Conservation (phyloP, 2,797 vertebrate genomes). For the Sebastes oblongus region DNA sequence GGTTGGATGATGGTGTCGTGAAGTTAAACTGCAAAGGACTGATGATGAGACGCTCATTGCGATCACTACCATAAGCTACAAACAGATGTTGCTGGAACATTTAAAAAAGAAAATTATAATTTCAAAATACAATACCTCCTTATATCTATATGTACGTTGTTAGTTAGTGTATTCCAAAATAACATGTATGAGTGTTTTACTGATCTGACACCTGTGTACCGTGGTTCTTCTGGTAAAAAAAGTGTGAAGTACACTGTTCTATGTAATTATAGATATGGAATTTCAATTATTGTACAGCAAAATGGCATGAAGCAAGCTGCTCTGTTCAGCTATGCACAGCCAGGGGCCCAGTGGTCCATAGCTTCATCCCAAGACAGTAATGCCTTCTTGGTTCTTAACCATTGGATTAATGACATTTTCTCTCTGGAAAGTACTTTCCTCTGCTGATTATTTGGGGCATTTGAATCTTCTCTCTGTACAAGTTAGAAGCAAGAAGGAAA, state of each 20-base stretch:
- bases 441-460: conserved; percentile 3
- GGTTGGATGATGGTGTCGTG: not conserved
- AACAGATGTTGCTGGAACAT: not conserved
- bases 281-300: conserved; percentile 62
- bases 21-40: not conserved
- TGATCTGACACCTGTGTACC: not conserved
- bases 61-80: not conserved
- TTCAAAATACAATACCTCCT: not conserved
- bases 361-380: conserved; percentile 42
- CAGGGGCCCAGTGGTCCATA: conserved; percentile 10
- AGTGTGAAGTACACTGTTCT: conserved; percentile 29
- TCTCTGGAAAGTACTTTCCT: conserved; percentile 35
- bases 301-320: conserved; percentile 43
- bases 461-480: conserved; percentile 7
- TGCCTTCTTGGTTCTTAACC: conserved; percentile 50
- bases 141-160: not conserved
- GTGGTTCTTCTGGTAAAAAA: conserved; percentile 11
- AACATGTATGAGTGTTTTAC: not conserved
- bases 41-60: not conserved
- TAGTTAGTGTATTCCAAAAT: not conserved
- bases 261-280: conserved; percentile 63
- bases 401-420: conserved; percentile 42
- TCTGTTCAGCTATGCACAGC: conserved; percentile 36
- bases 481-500: conserved; percentile 3
- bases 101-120: not conserved